Evolutionary conservation across 2,797 vertebrate species (phyloP).

Genomic region (Amphiprion clarkii): DNA sequence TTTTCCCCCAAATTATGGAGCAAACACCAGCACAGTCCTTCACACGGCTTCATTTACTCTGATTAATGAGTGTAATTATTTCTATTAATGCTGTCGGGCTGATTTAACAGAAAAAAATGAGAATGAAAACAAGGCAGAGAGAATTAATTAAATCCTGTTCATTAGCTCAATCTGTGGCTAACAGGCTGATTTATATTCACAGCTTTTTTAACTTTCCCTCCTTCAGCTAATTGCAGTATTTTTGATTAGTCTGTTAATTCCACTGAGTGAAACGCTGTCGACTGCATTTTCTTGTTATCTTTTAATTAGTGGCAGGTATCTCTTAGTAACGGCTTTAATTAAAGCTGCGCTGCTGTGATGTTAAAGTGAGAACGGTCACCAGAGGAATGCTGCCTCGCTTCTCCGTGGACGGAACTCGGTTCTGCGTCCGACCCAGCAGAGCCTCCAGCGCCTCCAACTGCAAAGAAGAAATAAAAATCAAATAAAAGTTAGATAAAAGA

Average conservation of each 20-base stretch:
- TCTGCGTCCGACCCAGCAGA: constrained; percentile 79
- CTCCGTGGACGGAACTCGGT: constrained; percentile 72
- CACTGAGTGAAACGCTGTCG: constrained; percentile 14
- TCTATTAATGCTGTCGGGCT: neutral
- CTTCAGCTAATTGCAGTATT: constrained; percentile 44
- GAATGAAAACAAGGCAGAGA: neutral
- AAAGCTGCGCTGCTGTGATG: neutral
- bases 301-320: constrained; percentile 63
- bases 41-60: neutral
- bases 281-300: constrained; percentile 61
- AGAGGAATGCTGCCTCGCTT: constrained; percentile 83
- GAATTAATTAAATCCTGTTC: constrained; percentile 42
- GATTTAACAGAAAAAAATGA: constrained; percentile 9
- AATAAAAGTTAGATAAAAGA: neutral
- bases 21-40: neutral
- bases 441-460: constrained; percentile 85
- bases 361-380: constrained; percentile 57
- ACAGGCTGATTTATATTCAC: constrained; percentile 22
- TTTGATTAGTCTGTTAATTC: constrained; percentile 54
- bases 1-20: too few species aligned
- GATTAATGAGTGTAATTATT: neutral
- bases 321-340: constrained; percentile 43
- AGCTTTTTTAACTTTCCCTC: constrained; percentile 9
- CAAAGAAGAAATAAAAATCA: constrained; percentile 11
- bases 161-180: constrained; percentile 23